These are phyloP conservation scores for Macrochelys suwanniensis DNA, from an alignment of 2,797 vertebrate genomes.

Conservation along the genomic window DNA sequence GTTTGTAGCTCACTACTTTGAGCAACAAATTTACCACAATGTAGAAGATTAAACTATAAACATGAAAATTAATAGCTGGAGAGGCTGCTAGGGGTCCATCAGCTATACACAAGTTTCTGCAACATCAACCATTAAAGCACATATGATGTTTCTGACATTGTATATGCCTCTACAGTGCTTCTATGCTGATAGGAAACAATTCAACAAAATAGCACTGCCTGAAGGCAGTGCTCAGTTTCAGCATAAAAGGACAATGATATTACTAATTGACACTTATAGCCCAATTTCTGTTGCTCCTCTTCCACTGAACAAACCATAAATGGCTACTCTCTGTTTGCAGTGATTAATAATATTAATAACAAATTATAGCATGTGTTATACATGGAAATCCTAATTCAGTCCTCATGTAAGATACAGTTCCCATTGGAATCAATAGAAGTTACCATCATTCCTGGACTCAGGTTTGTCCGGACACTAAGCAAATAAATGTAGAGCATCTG, in stretches of 20 bases:
- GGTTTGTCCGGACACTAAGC: background rate
- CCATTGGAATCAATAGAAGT: background rate
- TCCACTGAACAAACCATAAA: slow-evolving; percentile 8
- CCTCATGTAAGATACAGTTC: background rate
- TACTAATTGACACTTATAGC: slow-evolving; percentile 17
- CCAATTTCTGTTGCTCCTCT: background rate
- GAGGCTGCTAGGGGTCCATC: background rate
- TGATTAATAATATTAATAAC: background rate
- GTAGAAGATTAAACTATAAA: slow-evolving; percentile 12
- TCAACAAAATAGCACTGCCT: background rate
- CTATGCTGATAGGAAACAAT: background rate
- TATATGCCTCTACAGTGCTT: background rate
- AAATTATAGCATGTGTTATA: background rate
- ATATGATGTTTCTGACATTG: slow-evolving; percentile 4
- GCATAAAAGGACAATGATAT: background rate
- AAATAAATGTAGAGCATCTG: background rate
- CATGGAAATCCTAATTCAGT: background rate
- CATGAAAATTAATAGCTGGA: slow-evolving; percentile 11
- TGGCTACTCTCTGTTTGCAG: slow-evolving; percentile 15
- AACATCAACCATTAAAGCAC: background rate
- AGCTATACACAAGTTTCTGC: background rate
- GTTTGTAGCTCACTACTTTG: background rate
- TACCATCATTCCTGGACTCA: background rate
- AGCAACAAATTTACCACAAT: background rate
- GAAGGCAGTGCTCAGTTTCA: background rate